Percentiles rank a stretch among this genome's conserved stretches.
These are phyloP conservation scores for Tetragonula clypearis DNA, from an alignment of 1,140 invertebrate species.

Conservation along the genomic window DNA sequence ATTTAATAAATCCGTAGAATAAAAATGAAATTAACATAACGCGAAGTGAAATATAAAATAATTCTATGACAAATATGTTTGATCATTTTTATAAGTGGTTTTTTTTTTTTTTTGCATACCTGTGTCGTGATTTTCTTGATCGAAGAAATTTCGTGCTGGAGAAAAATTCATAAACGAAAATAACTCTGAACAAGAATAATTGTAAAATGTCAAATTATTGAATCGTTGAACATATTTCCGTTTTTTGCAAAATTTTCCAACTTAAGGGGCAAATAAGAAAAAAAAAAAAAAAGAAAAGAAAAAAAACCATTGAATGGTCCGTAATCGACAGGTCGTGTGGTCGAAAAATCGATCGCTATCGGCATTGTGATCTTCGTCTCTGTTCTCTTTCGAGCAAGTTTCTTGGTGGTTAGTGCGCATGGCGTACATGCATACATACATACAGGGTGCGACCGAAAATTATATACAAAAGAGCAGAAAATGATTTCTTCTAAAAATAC, in stretches of 20 bases:
- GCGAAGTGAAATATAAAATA: too few relatives aligned
- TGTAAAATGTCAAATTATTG: neutral
- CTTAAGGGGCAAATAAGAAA: conserved; percentile 2
- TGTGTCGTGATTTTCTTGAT: too few relatives aligned
- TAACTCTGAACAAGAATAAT: neutral
- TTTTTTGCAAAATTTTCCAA: neutral
- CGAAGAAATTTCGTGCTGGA: too few relatives aligned
- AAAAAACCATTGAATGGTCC: neutral
- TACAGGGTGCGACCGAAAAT: neutral
- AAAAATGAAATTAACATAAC: too few relatives aligned
- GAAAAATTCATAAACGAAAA: too few relatives aligned
- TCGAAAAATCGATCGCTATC: conserved; percentile 64
- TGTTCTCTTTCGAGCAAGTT: conserved; percentile 17
- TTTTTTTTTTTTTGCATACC: too few relatives aligned
- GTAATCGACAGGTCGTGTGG: neutral
- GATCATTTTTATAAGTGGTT: too few relatives aligned
- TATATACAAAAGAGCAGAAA: too few relatives aligned
- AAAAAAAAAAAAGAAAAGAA: neutral
- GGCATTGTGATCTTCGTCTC: conserved; percentile 52
- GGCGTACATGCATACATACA: neutral
- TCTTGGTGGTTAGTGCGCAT: neutral
- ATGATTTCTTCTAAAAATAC: too few relatives aligned
- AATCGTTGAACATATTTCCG: neutral
- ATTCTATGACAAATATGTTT: too few relatives aligned
- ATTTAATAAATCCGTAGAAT: too few relatives aligned